Conservation (phyloP, 2,113 vertebrate species). For the Aviceda subcristata region DNA sequence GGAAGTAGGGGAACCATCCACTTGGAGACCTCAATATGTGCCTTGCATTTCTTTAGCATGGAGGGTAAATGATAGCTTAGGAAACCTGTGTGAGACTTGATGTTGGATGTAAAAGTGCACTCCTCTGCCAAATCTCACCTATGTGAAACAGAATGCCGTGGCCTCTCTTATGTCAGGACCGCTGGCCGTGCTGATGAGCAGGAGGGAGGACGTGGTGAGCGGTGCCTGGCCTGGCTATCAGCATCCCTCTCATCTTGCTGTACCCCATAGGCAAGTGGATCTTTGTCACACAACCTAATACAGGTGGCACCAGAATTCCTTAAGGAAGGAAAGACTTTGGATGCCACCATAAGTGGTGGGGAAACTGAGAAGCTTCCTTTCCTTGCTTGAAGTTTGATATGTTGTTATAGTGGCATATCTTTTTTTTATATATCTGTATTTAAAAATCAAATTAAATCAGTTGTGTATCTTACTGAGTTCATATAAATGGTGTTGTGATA, state of each 20-base stretch:
- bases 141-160: not conserved
- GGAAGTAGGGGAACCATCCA: not conserved
- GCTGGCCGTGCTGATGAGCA: not conserved
- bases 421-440: not conserved
- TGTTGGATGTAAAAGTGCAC: not conserved
- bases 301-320: not conserved
- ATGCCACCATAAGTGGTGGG: not conserved
- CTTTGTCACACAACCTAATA: not conserved
- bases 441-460: not conserved
- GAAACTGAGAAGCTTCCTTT: not conserved
- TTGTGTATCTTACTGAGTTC: not conserved
- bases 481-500: not conserved
- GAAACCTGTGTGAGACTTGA: not conserved
- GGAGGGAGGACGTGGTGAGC: not conserved
- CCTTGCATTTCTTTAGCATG: not conserved
- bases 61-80: not conserved
- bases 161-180: rapidly evolving
- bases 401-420: not conserved
- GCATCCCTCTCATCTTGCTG: not conserved
- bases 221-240: not conserved
- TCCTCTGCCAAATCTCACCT: not conserved
- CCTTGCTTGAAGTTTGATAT: not conserved
- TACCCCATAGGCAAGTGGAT: not conserved
- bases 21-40: not conserved
- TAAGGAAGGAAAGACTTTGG: not conserved